Conservation (phyloP, 2,797 vertebrate species). For the Acestrorhynchus altus region DNA sequence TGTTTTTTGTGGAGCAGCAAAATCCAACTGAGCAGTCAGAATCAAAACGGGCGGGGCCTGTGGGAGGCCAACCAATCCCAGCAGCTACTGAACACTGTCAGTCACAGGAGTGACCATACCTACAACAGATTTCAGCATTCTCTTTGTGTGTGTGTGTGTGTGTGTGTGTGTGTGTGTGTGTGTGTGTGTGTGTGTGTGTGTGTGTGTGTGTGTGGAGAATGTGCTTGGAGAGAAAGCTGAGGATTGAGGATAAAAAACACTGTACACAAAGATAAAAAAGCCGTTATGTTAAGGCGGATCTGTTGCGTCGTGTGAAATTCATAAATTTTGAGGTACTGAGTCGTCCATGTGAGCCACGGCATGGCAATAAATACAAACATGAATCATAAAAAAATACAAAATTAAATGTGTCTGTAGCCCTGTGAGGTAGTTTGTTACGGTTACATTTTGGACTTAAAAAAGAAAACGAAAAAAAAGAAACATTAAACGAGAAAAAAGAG, state of each 20-base stretch:
- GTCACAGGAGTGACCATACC: slow-evolving; percentile 61
- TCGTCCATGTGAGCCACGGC: slow-evolving; percentile 78
- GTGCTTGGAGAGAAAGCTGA: slow-evolving; percentile 41
- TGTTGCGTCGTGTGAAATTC: slow-evolving; percentile 54
- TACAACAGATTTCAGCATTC: slow-evolving; percentile 59
- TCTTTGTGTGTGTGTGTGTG: slow-evolving; percentile 18
- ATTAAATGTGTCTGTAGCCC: slow-evolving; percentile 72
- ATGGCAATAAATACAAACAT: slow-evolving; percentile 86
- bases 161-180: slow-evolving; percentile 8
- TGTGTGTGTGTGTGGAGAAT: background rate
- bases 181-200: slow-evolving; percentile 15
- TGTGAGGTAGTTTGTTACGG: slow-evolving; percentile 65
- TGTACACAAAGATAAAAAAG: slow-evolving; percentile 50
- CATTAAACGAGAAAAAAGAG: background rate
- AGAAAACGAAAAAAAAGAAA: background rate
- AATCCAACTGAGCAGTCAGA: slow-evolving; percentile 61
- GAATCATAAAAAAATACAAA: slow-evolving; percentile 85
- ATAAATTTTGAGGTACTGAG: slow-evolving; percentile 61
- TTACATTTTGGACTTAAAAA: slow-evolving; percentile 60
- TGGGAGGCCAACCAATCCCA: slow-evolving; percentile 59
- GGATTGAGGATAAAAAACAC: slow-evolving; percentile 50
- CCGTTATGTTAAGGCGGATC: slow-evolving; percentile 58
- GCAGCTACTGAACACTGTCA: slow-evolving; percentile 64
- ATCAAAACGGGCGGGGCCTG: slow-evolving; percentile 51
- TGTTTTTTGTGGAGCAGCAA: slow-evolving; percentile 60